A percentile compares a stretch with the other conserved stretches of the same genome.
These are phyloP conservation scores for Tadarida brasiliensis DNA, from an alignment of 2,797 vertebrate genomes.

Conservation along the genomic window DNA sequence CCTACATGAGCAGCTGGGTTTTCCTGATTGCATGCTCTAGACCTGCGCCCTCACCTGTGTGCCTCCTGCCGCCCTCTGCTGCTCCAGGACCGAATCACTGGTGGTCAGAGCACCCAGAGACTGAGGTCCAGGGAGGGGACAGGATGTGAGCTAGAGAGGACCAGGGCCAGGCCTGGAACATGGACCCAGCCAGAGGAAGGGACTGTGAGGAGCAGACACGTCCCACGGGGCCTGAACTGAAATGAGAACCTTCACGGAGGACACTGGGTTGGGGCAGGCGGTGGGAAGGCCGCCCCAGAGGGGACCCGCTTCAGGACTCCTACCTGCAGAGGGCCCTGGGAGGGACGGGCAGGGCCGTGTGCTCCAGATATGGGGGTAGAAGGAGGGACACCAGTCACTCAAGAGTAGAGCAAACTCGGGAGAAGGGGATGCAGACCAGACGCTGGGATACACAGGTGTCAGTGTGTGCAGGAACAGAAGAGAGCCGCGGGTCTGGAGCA, in stretches of 20 bases:
- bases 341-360: neutral
- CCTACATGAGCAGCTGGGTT: neutral
- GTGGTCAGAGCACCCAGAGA: neutral
- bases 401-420: neutral
- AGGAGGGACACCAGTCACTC: neutral
- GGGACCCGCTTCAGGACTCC: neutral
- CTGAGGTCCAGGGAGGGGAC: neutral
- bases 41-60: rapidly evolving
- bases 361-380: neutral
- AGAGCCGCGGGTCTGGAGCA: rapidly evolving
- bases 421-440: rapidly evolving
- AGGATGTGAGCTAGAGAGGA: neutral
- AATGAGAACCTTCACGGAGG: neutral
- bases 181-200: neutral
- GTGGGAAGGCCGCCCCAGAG: neutral
- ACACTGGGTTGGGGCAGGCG: neutral
- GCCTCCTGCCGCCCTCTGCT: neutral
- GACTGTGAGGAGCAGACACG: rapidly evolving
- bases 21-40: rapidly evolving
- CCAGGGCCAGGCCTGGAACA: neutral
- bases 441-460: rapidly evolving
- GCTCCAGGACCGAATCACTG: neutral
- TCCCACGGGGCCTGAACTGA: neutral
- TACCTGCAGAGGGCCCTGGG: neutral
- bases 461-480: neutral